Percentiles rank a stretch among this genome's conserved stretches.
Conservation (phyloP, 2,888 invertebrate species). For the Caenorhabditis virilis region DNA sequence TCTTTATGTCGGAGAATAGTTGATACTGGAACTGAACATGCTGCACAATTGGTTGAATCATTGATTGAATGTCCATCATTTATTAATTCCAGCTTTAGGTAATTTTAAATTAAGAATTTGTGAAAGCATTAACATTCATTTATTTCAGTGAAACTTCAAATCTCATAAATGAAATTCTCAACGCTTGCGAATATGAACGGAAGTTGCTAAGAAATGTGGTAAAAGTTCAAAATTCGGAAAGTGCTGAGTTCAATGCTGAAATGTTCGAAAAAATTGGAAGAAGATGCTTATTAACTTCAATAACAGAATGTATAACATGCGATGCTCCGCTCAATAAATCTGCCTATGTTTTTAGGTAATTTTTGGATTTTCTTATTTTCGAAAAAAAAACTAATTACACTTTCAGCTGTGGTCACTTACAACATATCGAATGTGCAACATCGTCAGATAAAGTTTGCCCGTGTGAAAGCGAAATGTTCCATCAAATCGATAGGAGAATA, state of each 20-base stretch:
- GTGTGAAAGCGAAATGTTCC: conserved; percentile 7
- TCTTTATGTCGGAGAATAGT: conserved; percentile 24
- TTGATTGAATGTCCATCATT: conserved; percentile 18
- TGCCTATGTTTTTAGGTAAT: conserved; percentile 36
- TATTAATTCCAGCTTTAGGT: conserved; percentile 11
- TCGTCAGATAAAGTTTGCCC: conserved; percentile 12
- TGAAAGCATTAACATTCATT: neutral
- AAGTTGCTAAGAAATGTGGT: conserved; percentile 17
- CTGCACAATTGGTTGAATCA: conserved; percentile 15
- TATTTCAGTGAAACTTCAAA: conserved; percentile 27
- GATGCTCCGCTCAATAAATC: conserved; percentile 23
- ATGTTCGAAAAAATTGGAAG: conserved; percentile 8
- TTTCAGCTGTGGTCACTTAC: conserved; percentile 46
- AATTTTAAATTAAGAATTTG: neutral
- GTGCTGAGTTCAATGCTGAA: neutral
- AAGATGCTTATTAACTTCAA: conserved; percentile 8
- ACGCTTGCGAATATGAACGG: conserved; percentile 30
- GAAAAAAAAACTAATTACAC: neutral
- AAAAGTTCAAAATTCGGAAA: conserved; percentile 25
- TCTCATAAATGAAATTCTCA: conserved; percentile 24
- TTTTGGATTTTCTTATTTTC: neutral
- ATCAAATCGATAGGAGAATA: no score
- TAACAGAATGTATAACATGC: conserved; percentile 27
- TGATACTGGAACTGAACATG: conserved; percentile 27
- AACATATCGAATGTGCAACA: conserved; percentile 49